Base-by-base conservation (phyloP, 2,113 vertebrate genomes). In the Cheilinus undulatus region DNA sequence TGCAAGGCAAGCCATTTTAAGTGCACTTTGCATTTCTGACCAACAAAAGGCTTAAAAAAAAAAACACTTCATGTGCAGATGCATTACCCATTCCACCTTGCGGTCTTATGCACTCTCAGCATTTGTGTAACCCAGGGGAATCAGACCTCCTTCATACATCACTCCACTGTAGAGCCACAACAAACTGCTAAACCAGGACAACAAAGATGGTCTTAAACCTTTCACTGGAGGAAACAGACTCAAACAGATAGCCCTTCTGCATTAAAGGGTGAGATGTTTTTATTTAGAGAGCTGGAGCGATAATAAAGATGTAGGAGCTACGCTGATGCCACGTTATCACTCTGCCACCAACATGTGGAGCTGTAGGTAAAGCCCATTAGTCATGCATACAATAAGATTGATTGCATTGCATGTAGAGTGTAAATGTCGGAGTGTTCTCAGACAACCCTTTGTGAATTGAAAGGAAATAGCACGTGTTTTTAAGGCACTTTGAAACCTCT, bases 311-410 rank as follows among this genome's bases (percentile, higher is more conserved):
- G 54, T 57, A 43, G 54, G 62, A 69, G 51, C 36, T 28, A 38
- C 74, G 78, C 88, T 84, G 69, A 30, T 79, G 76, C 75, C 27
- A 51, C 80, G 69, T 78, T 62, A 61, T 84, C 82, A 30, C 73
- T 71, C 50, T 17, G 64, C 75, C 74, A 79, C 78, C 59, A 82
- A 82, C 84, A 45, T 72, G 36, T 26, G 54, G 46, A 50, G 78
- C 83, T 38, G 42, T 69, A 70, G 81, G 72, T 90, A 66, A 32
- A 7, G 24, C 50, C 43, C 23, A 53, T 90, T 89, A 73, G 73
- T 91, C 70, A 76, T 63, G 69, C 54, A 12, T 76, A 60, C 50
- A 46, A 87, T 73, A 82, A 64, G 53, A 67, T 43, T 73, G n/a
- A 19, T 4, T 43, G 42, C 12, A 19, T 7, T 7, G 19, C 17